These are phyloP conservation scores for Drosophila flavopinicola DNA, from an alignment of 2,888 invertebrate species.

Conservation along the genomic window DNA sequence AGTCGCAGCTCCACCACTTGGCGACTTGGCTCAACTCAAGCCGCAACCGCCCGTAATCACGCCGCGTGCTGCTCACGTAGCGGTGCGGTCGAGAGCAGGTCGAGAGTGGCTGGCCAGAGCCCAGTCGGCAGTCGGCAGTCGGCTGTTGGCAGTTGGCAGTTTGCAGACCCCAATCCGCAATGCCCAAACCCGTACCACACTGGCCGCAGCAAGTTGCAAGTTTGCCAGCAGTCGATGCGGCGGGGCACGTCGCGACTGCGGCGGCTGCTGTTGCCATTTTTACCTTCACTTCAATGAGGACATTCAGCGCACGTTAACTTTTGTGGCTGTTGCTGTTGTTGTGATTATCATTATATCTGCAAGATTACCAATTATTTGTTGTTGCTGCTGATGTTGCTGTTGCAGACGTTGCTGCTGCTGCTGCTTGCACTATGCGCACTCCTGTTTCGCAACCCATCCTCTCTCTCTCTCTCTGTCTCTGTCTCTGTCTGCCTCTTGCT, in stretches of 20 bases:
- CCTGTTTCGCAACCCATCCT: constrained; percentile 34
- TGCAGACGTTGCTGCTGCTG: constrained; percentile 40
- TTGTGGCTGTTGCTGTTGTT: constrained; percentile 53
- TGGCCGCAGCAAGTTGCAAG: constrained; percentile 7
- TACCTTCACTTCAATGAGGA: constrained; percentile 76
- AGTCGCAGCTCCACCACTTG: constrained; percentile 1
- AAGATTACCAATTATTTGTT: constrained; percentile 76
- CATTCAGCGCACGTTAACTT: constrained; percentile 75
- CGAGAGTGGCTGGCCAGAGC: constrained; percentile 22
- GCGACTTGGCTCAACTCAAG: constrained; percentile 17
- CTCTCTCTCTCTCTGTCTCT: constrained; percentile 5
- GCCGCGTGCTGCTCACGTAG: constrained; percentile 77
- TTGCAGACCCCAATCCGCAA: background rate
- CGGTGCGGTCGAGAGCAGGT: constrained; percentile 58
- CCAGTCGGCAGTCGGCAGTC: constrained; percentile 9
- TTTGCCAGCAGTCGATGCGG: constrained; percentile 12
- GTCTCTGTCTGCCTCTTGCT: constrained; percentile 9
- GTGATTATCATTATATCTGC: constrained; percentile 76
- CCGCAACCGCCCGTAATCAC: constrained; percentile 67
- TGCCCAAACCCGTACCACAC: constrained; percentile 16
- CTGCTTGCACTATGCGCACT: constrained; percentile 58
- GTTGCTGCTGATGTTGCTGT: constrained; percentile 59
- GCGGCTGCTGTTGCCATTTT: constrained; percentile 56
- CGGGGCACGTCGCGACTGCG: constrained; percentile 44
- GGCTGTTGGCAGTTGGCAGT: background rate